Conservation (phyloP, 1,140 invertebrate species). For the Colletes gigas region DNA sequence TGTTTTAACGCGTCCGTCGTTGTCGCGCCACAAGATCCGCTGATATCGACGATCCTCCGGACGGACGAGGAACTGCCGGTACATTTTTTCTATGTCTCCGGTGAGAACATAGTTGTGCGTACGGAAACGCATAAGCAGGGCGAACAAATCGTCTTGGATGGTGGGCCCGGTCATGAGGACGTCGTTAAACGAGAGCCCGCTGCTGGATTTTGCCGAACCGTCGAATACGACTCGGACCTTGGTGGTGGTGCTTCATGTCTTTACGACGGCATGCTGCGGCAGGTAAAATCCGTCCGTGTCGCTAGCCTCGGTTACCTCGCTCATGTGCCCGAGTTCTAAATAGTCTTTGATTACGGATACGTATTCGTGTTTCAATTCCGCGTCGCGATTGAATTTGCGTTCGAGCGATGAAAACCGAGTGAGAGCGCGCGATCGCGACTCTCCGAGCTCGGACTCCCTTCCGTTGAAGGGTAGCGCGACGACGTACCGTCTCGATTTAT, state of each 20-base stretch:
- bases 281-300: neutral
- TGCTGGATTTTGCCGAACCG: neutral
- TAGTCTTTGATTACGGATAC: conserved; percentile 46
- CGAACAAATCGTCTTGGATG: conserved; percentile 26
- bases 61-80: neutral
- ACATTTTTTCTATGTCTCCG: conserved; percentile 36
- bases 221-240: neutral
- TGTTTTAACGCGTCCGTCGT: neutral
- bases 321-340: conserved; percentile 56
- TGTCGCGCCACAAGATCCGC: neutral
- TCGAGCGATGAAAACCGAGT: neutral
- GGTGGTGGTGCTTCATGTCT: too few relatives aligned
- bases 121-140: conserved; percentile 25
- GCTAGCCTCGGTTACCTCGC: too few relatives aligned
- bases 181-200: neutral
- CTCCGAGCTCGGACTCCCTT: neutral
- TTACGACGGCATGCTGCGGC: too few relatives aligned
- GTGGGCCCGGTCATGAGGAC: neutral
- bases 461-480: neutral
- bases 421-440: neutral
- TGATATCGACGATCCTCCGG: neutral
- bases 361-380: neutral
- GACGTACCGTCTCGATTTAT: neutral
- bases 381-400: neutral
- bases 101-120: conserved; percentile 19